Evolutionary conservation across 2,113 vertebrate genomes (phyloP).

Genomic region (Cyanoliseus patagonus): DNA sequence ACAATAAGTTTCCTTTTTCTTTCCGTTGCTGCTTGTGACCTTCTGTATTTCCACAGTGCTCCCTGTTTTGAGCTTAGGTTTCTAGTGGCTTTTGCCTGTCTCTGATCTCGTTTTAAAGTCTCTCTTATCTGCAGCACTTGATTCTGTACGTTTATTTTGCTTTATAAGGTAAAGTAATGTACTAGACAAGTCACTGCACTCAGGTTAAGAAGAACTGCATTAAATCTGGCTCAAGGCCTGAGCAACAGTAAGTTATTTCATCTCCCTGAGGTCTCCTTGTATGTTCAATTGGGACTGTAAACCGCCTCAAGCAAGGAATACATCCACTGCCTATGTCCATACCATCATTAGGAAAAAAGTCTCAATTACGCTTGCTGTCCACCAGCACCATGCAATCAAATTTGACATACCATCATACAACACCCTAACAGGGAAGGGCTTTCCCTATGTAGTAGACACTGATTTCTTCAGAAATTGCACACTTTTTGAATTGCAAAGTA

Average conservation of each 20-base stretch:
- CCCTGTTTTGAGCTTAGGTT: slow-evolving; percentile 7
- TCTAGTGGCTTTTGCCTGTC: neutral
- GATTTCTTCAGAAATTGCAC: neutral
- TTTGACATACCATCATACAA: neutral
- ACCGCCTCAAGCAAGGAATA: neutral
- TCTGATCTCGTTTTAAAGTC: neutral
- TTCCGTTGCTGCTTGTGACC: slow-evolving; percentile 7
- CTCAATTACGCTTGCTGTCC: neutral
- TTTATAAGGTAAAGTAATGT: neutral
- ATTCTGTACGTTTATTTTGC: neutral
- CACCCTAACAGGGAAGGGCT: neutral
- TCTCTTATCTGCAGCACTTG: neutral
- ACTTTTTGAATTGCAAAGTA: neutral
- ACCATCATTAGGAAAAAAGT: neutral
- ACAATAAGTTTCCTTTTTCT: neutral
- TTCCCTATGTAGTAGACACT: neutral
- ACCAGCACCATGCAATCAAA: neutral
- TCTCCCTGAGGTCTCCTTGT: neutral
- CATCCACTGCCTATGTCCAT: neutral
- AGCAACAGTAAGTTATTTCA: neutral
- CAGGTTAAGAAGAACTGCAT: neutral
- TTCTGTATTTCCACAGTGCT: neutral
- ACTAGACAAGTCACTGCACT: neutral
- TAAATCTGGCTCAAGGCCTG: neutral
- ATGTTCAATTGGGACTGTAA: neutral